Evolutionary conservation across 1,140 invertebrate species (phyloP), one percentile per base, ranked within the genome.

Genomic region (Piezodorus guildinii): DNA sequence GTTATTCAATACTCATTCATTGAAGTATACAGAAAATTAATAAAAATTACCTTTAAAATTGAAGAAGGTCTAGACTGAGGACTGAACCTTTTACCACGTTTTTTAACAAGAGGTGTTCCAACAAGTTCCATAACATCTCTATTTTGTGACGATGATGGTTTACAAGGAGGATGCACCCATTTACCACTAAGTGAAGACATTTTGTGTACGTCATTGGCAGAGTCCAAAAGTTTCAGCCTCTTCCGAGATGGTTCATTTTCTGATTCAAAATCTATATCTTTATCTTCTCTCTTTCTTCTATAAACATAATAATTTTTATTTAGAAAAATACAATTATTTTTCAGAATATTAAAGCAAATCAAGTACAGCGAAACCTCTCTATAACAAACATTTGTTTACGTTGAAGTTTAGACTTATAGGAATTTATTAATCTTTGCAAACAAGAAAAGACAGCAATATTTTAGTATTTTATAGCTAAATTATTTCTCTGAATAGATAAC

Each of bases 81-180:
- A 27, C 52, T 56, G 14, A 56, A 23, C 23, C 23, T 56, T 25
- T 56, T 56, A 3, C 52, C 52, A 3, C 52, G 3, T 27, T 56
- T 56, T 25, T 56, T 56, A 25, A 56, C 52, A 10, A 56, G 23
- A 23, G 52, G 52, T 25, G 52, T 56, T 14, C 52, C 52, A 56
- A 56, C 52, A 56, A 56, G 52, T 25, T 56, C 23, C 52, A 56
- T 56, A 2, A 56, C 52, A 23, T 56, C 19, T 25, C 17, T 56
- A 3, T 56, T 39, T 10, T 39, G 34, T 39, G 34, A 39, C 6
- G 34, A 5, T 10, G 34, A 6, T 39, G 34, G 34, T 39, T 39
- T 39, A 30, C 27, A 4, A 5, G 34, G 34, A 39, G 34, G 12
- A 39, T 5, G 6, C 34, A 39, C 6, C 34, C 34, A 39, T 39